Base-by-base conservation (phyloP, 1,140 invertebrate genomes). In the Micrasema longulum region DNA sequence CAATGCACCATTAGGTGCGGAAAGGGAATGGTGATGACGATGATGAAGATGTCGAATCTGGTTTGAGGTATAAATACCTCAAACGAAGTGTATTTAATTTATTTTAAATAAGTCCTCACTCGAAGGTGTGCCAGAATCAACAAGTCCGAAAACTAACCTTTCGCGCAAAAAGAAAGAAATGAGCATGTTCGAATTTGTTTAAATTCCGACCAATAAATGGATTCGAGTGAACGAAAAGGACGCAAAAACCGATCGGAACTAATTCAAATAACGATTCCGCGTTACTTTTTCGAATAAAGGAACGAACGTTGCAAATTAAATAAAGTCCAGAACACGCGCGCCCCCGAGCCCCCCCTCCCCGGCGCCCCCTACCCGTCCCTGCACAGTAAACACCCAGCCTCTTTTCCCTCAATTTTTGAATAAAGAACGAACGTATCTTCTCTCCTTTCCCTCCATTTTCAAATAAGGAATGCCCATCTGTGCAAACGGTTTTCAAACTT, bases 271-370 rank as follows among this genome's bases (percentile, higher is more conserved):
- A 64, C 62, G 62, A 64, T 64, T 64, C 53, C 41, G 45, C 41
- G 62, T 47, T 64, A 23, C 65, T 45, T 68, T 68, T 68, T 31
- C 65, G 38, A 68, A 68, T 68, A 55, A 68, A 41, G 65, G 50
- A 53, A 48, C 65, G 50, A 53, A 48, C 65, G 65, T 53, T 55
- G 26, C 66, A 60, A 69, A 69, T 69, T 60, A 60, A 69, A 60
- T 69, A 69, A 68, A 62, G 23, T n/a, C 55, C 20, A 53, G 53
- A 53, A 53, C 67, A 69, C 67, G 67, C 67, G 67, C 52, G 52
- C 67, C 3, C 26, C 26, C 3, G 2, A 31, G 7, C 26, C 3
- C 26, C 2, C 26, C 3, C 26, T 2, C 2, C 2, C n/a, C 26
- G 26, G 7, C 26, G 26, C 26, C 2, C 26, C 3, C 26, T 2